Conservation (phyloP, 2,113 vertebrate species). For the Alces alces region DNA sequence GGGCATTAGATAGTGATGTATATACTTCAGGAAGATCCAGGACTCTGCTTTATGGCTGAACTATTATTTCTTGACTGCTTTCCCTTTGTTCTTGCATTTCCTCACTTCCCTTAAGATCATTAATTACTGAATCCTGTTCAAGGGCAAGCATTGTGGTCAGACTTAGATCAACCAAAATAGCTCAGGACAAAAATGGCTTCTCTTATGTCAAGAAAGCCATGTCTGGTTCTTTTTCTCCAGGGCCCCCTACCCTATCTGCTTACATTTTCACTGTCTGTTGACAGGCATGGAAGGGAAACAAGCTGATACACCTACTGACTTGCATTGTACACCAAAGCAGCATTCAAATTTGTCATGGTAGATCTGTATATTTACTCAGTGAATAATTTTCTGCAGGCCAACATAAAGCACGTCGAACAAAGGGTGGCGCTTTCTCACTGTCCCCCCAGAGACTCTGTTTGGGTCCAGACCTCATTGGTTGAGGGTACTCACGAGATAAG, state of each 20-base stretch:
- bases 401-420: background rate
- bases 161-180: background rate
- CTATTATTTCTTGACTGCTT: background rate
- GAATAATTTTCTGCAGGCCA: background rate
- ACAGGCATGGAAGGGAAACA: background rate
- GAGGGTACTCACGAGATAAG: background rate
- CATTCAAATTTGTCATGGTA: background rate
- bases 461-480: background rate
- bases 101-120: background rate
- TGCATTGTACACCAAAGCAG: fast-evolving
- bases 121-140: background rate
- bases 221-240: background rate
- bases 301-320: too few relatives aligned
- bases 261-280: background rate
- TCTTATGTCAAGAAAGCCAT: background rate
- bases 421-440: fast-evolving
- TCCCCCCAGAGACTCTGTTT: background rate
- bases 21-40: background rate
- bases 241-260: background rate
- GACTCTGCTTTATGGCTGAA: background rate
- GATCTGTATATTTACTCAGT: background rate
- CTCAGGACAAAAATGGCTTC: background rate
- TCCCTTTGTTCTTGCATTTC: background rate
- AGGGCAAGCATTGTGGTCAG: background rate
- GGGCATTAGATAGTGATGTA: background rate